Evolutionary conservation across 2,113 vertebrate genomes (phyloP), one percentile per base, ranked within the genome.

Genomic region (Ploceus nigricollis): DNA sequence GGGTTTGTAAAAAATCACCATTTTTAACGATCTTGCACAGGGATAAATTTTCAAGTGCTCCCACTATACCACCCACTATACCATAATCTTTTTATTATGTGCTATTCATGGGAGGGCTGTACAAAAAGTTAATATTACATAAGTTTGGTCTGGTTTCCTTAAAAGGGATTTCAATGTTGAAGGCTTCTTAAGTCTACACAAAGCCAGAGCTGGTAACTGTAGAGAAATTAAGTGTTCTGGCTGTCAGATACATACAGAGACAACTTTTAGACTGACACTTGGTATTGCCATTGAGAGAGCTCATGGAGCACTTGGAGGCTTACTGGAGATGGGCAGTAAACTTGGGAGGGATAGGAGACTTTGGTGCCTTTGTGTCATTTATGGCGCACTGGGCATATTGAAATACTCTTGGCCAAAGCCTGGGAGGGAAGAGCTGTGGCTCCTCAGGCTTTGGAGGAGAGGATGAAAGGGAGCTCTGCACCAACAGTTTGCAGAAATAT

Each of bases 401-500:
- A 57, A 84, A 39, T 61, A 35, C 9, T 33, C 18, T 15, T 45
- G 64, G 18, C 42, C 31, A 45, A 40, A 76, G 20, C 24, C 71
- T 76, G 47, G 71, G 71, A 50, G 24, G 30, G 16, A 57, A 44
- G 7, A 50, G 22, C 47, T 90, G 40, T 76, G 77, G 24, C 35
- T 84, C 35, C 39, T 89, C n/a, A 65, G 57, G 44, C n/a, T 78
- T n/a, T 54, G 31, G 66, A 91, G 42, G 25, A 76, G 45, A 44
- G 53, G 24, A 23, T 78, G 30, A 40, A 73, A 91, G 33, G 30
- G 13, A 77, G 15, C 8, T 58, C 21, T 35, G 48, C 4, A 15
- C 4, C 19, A 45, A 0, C 0, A 1, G 2, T 47, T 90, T 76
- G 42, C 44, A 53, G 54, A 71, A 48, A 51, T 8, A 3, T 6